Base-by-base conservation (phyloP, 2,113 vertebrate species). In the Probosciger aterrimus region DNA sequence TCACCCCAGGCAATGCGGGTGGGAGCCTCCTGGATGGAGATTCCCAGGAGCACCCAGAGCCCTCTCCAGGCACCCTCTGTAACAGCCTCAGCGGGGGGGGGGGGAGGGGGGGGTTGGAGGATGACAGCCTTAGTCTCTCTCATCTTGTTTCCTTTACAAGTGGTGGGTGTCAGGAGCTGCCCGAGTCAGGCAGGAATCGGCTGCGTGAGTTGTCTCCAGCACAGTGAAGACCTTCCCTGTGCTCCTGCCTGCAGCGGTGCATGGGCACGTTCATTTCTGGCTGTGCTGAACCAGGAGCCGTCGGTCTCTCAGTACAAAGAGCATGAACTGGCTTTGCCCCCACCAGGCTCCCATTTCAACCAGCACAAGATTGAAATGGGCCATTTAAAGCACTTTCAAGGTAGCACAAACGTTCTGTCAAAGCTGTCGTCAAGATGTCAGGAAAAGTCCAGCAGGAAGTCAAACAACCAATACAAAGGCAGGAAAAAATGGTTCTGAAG, bases 1-100 rank as follows among this genome's bases (percentile, higher is more conserved):
- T 78, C 65, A 25, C 18, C 59, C 11, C 10, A 1, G 52, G 60
- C 35, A 25, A 11, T 7, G 55, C 62, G 3, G 0, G 16, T 0
- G 16, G 65, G 77, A 69, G 4, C 4, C 8, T 46, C 50, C 18
- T 4, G 46, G 55, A 13, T 10, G 62, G 63, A 31, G 8, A 41
- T 18, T 37, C 73, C 68, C 81, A 44, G 8, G 47, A 31, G 65
- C 31, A n/a, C 0, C 33, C 14, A 15, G 0, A 47, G 35, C 8
- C 11, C 18, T 64, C 88, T 31, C 35, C 60, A 16, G 76, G 35
- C 35, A 11, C 7, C 47, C 31, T 59, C 43, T 18, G 16, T 9
- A 33, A 44, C 6, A 25, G 7, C 25, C 49, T 14, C 35, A 23
- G 39, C 0, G 3, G 10, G 14, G 5, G 41, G 3, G 10, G 14